A percentile compares a stretch with the other conserved stretches of the same genome.
Evolutionary conservation across 2,888 invertebrate species (phyloP).

Genomic region (Vandiemenella viatica): DNA sequence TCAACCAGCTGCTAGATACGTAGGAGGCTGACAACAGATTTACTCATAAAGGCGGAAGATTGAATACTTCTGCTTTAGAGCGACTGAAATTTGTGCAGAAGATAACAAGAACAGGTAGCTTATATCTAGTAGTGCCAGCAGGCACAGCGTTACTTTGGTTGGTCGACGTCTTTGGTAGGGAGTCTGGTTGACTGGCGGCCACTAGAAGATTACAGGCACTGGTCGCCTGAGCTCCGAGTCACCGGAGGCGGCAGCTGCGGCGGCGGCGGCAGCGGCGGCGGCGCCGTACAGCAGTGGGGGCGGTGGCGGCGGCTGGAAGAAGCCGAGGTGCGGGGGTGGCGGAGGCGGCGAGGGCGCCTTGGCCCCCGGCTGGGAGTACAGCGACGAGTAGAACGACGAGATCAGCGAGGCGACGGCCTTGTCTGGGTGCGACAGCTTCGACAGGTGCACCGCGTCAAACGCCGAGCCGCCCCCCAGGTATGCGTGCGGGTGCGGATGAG

Average conservation of each 20-base stretch:
- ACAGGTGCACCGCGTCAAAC: conserved; percentile 48
- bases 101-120: too few relatives aligned
- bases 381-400: conserved; percentile 51
- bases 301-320: conserved; percentile 33
- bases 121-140: too few relatives aligned
- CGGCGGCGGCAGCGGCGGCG: conserved; percentile 23
- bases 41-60: too few relatives aligned
- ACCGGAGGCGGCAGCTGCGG: conserved; percentile 16
- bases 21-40: too few relatives aligned
- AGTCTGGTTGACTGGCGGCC: too few relatives aligned
- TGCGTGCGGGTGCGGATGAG: conserved; percentile 46
- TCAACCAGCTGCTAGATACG: too few relatives aligned
- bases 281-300: conserved; percentile 29
- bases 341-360: conserved; percentile 4
- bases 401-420: conserved; percentile 38
- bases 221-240: conserved; percentile 39
- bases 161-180: neutral
- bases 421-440: conserved; percentile 34
- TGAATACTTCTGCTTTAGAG: too few relatives aligned
- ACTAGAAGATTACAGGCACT: conserved; percentile 53
- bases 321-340: conserved; percentile 7
- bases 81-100: too few relatives aligned
- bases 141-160: too few relatives aligned
- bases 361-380: conserved; percentile 29
- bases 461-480: conserved; percentile 72